phyloP scores from a whole-genome alignment of 2,113 vertebrate genomes.

The Prunella himalayana region DNA sequence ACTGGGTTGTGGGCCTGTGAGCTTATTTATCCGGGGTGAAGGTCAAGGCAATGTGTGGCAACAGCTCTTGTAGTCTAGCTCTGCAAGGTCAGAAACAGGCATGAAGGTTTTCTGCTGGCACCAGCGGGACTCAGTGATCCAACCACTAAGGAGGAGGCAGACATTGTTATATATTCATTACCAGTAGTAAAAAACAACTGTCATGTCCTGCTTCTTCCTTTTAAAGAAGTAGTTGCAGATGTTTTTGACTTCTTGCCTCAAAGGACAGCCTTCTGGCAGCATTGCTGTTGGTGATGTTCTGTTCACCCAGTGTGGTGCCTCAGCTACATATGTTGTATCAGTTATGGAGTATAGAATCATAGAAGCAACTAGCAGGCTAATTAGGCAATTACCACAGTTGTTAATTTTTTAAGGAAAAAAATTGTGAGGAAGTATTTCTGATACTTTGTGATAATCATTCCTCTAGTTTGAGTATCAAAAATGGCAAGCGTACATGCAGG shows the following conservation, averaged over 20 bases:
- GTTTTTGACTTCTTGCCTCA: background rate
- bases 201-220: background rate
- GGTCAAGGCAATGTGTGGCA: fast-evolving
- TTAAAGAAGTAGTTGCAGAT: background rate
- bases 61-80: background rate
- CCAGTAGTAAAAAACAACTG: background rate
- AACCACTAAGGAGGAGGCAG: background rate
- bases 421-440: background rate
- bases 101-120: background rate
- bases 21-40: background rate
- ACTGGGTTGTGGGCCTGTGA: background rate
- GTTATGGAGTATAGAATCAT: background rate
- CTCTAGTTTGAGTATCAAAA: background rate
- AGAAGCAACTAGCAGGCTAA: background rate
- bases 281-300: fast-evolving
- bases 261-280: background rate
- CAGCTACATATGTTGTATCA: fast-evolving
- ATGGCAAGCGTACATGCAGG: fast-evolving
- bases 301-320: background rate
- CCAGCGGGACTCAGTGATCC: fast-evolving
- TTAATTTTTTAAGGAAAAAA: background rate
- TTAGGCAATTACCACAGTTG: background rate
- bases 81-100: background rate
- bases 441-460: background rate
- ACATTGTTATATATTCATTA: background rate